Evolutionary conservation across 2,888 invertebrate species (phyloP), one percentile per base, ranked within the genome.

Genomic region (Ormyrus nitidulus): DNA sequence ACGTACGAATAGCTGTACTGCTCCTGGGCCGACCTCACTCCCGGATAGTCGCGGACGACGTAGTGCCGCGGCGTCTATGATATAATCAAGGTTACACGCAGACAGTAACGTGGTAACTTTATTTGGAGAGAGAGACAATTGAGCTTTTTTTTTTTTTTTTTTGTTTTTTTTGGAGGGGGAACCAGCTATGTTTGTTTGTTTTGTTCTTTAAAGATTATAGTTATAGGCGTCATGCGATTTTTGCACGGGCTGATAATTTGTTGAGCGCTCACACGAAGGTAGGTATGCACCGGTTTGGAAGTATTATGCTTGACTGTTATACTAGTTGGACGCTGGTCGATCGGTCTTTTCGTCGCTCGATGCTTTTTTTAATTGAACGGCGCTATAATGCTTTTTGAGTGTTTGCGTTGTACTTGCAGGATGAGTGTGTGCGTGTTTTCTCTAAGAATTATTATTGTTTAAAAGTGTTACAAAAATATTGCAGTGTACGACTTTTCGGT

Each of bases 1-100:
- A 93, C 92, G 93, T 96, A 96, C 85, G 95, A 94, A 93, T 96
- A 96, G 86, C 95, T 95, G 93, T 96, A 96, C 92, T 96, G 95
- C 92, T 95, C 93, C 91, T 96, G 95, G 86, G 95, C 94, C 90
- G 89, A 85, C 85, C 90, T 88, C 87, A 89, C 79, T 77, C 90
- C 90, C 81, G 94, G 94, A 87, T 94, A 93, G 90, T 96, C 95
- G 91, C 94, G 94, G 91, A 96, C 95, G 92, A 96, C 94, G 93
- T 96, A 96, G 93, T 96, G 95, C 91, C 96, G 95, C 88, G 96
- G 96, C 92, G 95, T 96, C 96, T 96, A 34, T 34, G 34, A 34
- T 34, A 34, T 34, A 34, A 34, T 34, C 34, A 34, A 34, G 34
- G 34, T 34, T 34, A 34, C 34, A 34, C 34, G 34, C 34, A 34